Percentiles rank a stretch among this genome's conserved stretches.
These are phyloP conservation scores for Perognathus longimembris DNA, from an alignment of 2,113 vertebrate genomes.

Conservation along the genomic window DNA sequence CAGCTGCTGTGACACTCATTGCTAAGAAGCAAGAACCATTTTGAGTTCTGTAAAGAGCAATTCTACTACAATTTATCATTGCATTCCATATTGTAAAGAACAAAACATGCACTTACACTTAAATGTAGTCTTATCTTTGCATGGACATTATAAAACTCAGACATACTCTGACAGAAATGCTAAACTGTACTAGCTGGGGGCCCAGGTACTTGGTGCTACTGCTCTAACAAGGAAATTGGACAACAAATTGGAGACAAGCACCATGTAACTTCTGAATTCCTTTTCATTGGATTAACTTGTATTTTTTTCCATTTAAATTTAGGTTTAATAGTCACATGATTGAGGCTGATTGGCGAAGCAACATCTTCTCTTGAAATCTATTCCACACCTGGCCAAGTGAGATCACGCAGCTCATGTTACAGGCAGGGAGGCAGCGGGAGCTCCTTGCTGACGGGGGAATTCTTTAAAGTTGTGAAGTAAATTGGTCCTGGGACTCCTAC, in stretches of 20 bases:
- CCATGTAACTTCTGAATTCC: constrained; percentile 10
- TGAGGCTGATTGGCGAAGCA: constrained; percentile 34
- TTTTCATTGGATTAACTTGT: constrained; percentile 57
- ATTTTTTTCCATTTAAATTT: constrained; percentile 62
- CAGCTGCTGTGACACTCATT: background rate
- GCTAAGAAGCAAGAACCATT: background rate
- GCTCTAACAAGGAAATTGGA: constrained; percentile 68
- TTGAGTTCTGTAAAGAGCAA: background rate
- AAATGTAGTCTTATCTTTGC: constrained; percentile 27
- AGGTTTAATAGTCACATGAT: constrained; percentile 46
- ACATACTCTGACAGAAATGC: background rate
- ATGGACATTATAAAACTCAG: constrained; percentile 34
- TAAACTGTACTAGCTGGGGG: background rate
- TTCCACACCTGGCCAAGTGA: background rate
- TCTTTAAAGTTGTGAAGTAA: background rate
- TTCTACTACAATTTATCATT: constrained; percentile 11
- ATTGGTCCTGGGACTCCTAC: background rate
- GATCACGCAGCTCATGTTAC: background rate
- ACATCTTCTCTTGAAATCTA: constrained; percentile 36
- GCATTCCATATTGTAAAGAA: background rate
- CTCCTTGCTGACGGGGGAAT: background rate
- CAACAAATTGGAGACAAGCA: constrained; percentile 51
- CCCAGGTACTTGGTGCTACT: constrained; percentile 3
- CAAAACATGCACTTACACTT: constrained; percentile 47
- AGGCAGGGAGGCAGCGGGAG: background rate